Base-by-base conservation (phyloP, 2,888 invertebrate species). In the Acrocera orbiculus region DNA sequence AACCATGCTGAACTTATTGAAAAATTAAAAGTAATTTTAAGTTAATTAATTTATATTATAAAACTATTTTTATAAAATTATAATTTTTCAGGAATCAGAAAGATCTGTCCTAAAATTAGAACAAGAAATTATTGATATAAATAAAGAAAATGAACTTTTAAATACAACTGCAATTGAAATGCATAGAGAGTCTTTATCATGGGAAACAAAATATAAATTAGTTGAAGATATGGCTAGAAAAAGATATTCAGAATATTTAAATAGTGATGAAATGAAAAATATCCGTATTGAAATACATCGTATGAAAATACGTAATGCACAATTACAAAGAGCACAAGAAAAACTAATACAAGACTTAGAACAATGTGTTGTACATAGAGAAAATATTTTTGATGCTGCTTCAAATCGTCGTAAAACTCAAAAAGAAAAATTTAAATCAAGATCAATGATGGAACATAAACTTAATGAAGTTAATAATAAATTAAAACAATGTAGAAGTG, bases 241-340 rank as follows among this genome's bases (percentile, higher is more conserved):
- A 47, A 68, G 80, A 30, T 69, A 70, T 34, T 65, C 69, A 22
- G 79, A 80, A 35, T 66, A 68, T 36, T 65, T 70, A 1, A 58
- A 65, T 3, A 69, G 65, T 5, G 78, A 83, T 3, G 83, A 83
- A 53, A 67, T 82, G 14, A 73, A 73, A 1, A 65, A 65, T 20
- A 83, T 85, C 82, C 76, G 69, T 50, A 66, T 64, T 24, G 85
- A 86, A 63, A 83, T 86, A 48, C 83, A 83, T 46, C 67, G 77
- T 44, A 85, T 85, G 85, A 72, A 78, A 58, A 79, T 82, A 25
- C 50, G 60, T 3, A 49, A 48, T 27, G 48, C 43, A 16, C 57
- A 60, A 38, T 42, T 60, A 2, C 54, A 51, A 22, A 49, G 54
- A 2, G 54, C 59, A 1, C 59, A 60, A 38, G 54, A 60, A 25